Evolutionary conservation across 2,797 vertebrate species (phyloP), one percentile per base, ranked within the genome.

Genomic region (Gadopsis bispinosus): DNA sequence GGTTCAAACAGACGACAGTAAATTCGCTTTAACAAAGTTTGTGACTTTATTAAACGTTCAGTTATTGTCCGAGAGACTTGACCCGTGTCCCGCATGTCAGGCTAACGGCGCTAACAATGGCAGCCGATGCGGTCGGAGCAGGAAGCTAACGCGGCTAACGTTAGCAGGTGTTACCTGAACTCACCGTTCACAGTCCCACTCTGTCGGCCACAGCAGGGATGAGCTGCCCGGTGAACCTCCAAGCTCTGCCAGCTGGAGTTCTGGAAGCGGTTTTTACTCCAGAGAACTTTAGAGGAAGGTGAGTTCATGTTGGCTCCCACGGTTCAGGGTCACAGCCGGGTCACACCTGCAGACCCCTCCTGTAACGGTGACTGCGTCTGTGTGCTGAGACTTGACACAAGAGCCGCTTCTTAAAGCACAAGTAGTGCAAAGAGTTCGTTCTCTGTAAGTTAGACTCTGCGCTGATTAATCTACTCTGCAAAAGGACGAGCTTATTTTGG

Each of bases 181-280:
- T 4, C 4, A 1, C 50, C 61, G 62, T 2, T 7, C 7, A 4
- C 4, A 14, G 45, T 10, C 5, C n/a, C 6, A 0, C 14, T 16
- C 16, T 20, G 48, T 26, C 65, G 77, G 75, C 11, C 19, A 1
- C 22, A 22, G 16, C 55, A 20, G 66, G 31, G 31, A 94, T 93
- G 92, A 94, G 91, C 69, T 81, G 74, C 66, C 87, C 92, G 73
- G 90, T 95, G 61, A 93, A 93, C 68, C 84, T 95, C 35, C 89
- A 84, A 65, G 88, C 77, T 29, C 39, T 94, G 14, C 93, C 93
- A 7, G 16, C 79, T 12, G 84, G 77, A 1, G 56, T 94, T 0
- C 55, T 93, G 1, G 83, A 92, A 4, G 74, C 88, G 8, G 89
- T 91, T 33, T 86, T 87, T n/a, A 78, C 79, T 39, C 80, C 90